These are phyloP conservation scores for Astropecten irregularis DNA, from an alignment of 53 echinoderm and acorn worm genomes.

Conservation along the genomic window DNA sequence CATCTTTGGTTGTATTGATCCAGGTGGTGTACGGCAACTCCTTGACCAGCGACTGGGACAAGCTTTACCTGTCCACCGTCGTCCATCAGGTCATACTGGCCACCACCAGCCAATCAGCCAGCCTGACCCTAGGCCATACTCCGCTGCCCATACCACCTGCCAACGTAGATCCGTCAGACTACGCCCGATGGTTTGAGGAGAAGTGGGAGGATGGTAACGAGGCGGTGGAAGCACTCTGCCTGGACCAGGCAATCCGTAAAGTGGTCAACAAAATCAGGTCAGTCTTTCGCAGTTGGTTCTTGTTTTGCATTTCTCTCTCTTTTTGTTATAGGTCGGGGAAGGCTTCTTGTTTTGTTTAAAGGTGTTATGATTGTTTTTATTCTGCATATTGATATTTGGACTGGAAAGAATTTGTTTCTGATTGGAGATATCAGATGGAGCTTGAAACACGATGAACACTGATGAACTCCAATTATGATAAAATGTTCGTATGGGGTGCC, in stretches of 20 bases:
- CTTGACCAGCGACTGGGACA: conserved; percentile 81
- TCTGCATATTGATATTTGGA: too few species aligned
- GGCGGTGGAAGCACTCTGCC: conserved; percentile 62
- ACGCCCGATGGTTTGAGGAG: conserved; percentile 81
- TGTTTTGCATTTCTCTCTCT: too few species aligned
- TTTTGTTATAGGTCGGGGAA: too few species aligned
- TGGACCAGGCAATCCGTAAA: conserved; percentile 71
- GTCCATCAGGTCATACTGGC: conserved; percentile 67
- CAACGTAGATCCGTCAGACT: conserved; percentile 86
- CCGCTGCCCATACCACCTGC: conserved; percentile 88
- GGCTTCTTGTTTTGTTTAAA: too few species aligned
- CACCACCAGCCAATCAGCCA: conserved; percentile 71
- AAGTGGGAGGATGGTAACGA: conserved; percentile 66
- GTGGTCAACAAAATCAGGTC: conserved; percentile 82
- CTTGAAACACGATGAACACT: too few species aligned
- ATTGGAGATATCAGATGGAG: too few species aligned
- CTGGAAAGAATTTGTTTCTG: too few species aligned
- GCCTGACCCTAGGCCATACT: conserved; percentile 67
- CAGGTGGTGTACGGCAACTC: conserved; percentile 94
- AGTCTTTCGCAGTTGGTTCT: too few species aligned
- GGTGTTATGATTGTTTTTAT: too few species aligned
- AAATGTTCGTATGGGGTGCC: too few species aligned
- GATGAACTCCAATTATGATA: too few species aligned
- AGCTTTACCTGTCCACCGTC: conserved; percentile 66
- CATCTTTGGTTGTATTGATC: neutral